Percentiles rank a stretch among this genome's conserved stretches.
These are phyloP conservation scores for Eulithis prunata DNA, from an alignment of 2,888 invertebrate genomes.

Conservation along the genomic window DNA sequence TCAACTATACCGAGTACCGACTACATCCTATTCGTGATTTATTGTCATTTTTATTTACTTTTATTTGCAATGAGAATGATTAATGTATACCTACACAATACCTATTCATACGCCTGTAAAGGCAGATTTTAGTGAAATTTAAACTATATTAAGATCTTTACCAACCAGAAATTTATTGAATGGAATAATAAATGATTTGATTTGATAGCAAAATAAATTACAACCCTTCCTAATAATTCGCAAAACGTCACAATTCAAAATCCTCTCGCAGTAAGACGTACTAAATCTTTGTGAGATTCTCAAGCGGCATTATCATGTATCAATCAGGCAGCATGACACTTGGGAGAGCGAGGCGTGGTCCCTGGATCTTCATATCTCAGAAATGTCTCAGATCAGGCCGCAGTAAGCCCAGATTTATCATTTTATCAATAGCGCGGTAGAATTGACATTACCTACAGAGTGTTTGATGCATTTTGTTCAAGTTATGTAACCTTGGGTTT, in stretches of 20 bases:
- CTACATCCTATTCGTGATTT: too few relatives aligned
- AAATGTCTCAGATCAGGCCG: slow-evolving; percentile 61
- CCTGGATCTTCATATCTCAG: slow-evolving; percentile 53
- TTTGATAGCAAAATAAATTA: neutral
- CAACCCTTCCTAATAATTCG: neutral
- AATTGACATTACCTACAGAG: slow-evolving; percentile 55
- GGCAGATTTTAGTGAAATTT: too few relatives aligned
- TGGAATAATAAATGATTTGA: too few relatives aligned
- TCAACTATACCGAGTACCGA: neutral
- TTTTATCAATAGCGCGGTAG: slow-evolving; percentile 51
- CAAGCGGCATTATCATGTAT: slow-evolving; percentile 10
- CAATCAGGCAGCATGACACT: slow-evolving; percentile 26
- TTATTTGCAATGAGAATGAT: too few relatives aligned
- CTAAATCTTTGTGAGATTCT: slow-evolving; percentile 13
- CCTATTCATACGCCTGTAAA: too few relatives aligned
- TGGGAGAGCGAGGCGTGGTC: slow-evolving; percentile 43
- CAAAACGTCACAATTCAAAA: neutral
- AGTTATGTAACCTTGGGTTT: neutral
- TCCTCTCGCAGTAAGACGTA: slow-evolving; percentile 2
- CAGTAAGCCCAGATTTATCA: slow-evolving; percentile 68
- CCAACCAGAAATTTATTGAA: too few relatives aligned
- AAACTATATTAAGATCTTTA: too few relatives aligned
- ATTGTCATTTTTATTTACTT: too few relatives aligned
- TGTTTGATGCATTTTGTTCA: slow-evolving; percentile 28
- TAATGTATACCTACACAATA: too few relatives aligned